Conservation (phyloP, 2,888 invertebrate species). For the Torymus aiolomorphi region DNA sequence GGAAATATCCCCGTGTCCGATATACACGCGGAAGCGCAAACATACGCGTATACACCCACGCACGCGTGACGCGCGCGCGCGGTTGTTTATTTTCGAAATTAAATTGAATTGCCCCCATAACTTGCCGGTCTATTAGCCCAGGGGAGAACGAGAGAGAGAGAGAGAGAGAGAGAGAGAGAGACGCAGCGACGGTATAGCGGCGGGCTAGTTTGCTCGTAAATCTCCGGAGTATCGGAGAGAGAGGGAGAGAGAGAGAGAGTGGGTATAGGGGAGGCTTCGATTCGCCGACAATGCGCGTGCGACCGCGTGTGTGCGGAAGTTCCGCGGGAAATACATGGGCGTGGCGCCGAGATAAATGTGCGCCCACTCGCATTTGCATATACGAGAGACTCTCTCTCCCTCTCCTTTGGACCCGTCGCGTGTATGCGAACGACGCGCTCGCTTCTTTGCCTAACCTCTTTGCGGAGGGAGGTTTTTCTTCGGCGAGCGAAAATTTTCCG, state of each 20-base stretch:
- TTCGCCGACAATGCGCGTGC: slow-evolving; percentile 62
- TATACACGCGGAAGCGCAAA: slow-evolving; percentile 11
- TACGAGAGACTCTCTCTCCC: slow-evolving; percentile 57
- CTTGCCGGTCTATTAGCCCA: slow-evolving; percentile 74
- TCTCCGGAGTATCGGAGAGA: slow-evolving; percentile 71
- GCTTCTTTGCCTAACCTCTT: slow-evolving; percentile 31
- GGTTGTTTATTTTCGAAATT: slow-evolving; percentile 74
- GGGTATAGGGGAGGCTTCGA: slow-evolving; percentile 60
- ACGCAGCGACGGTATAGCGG: slow-evolving; percentile 41
- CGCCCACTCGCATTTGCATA: slow-evolving; percentile 72
- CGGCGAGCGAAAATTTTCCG: slow-evolving; percentile 22
- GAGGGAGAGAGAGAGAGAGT: slow-evolving; percentile 36
- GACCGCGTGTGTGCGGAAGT: slow-evolving; percentile 64
- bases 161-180: too few relatives aligned
- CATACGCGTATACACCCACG: neutral
- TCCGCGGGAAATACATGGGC: slow-evolving; percentile 73
- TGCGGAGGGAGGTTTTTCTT: neutral
- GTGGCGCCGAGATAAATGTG: slow-evolving; percentile 74
- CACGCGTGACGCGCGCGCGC: slow-evolving; percentile 49
- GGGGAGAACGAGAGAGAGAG: slow-evolving; percentile 59
- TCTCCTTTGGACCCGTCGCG: slow-evolving; percentile 7
- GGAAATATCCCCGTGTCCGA: neutral
- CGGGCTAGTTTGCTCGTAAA: slow-evolving; percentile 73
- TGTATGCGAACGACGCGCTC: too few relatives aligned
- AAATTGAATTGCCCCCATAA: slow-evolving; percentile 74